Evolutionary conservation across 64 coral and sea anemone genomes (phyloP).

Genomic region (Montipora foliosa): DNA sequence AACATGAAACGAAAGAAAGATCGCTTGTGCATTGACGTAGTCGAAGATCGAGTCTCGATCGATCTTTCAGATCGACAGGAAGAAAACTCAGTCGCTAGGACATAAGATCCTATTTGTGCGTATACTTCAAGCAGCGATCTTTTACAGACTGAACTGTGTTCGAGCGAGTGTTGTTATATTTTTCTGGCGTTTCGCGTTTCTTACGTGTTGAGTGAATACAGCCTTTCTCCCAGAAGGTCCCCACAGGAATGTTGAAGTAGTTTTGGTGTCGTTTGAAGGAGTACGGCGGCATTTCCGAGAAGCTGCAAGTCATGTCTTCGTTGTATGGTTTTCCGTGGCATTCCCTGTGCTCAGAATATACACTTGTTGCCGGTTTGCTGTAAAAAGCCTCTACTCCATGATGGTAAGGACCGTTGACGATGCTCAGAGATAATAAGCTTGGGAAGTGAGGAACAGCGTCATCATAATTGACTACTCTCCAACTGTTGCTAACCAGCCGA

Average conservation of each 20-base stretch:
- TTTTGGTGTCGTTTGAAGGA: conserved; percentile 22
- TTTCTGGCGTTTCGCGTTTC: background rate
- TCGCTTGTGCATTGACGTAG: background rate
- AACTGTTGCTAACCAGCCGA: conserved; percentile 45
- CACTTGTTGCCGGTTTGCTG: background rate
- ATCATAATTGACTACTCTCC: conserved; percentile 51
- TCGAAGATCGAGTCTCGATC: background rate
- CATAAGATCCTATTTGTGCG: too few relatives aligned
- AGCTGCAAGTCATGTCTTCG: conserved; percentile 59
- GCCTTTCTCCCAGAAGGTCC: conserved; percentile 31
- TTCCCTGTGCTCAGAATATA: conserved; percentile 54
- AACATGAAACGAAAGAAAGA: background rate
- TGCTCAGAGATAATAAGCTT: background rate
- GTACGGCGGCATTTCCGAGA: background rate
- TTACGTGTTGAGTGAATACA: conserved; percentile 24
- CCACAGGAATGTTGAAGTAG: conserved; percentile 61
- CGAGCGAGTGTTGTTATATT: background rate
- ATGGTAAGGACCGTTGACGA: conserved; percentile 49
- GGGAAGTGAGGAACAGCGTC: conserved; percentile 72
- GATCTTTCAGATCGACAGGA: background rate
- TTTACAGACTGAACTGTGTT: background rate
- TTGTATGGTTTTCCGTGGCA: conserved; percentile 67
- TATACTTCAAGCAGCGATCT: conserved; percentile 26
- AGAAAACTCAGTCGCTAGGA: background rate
- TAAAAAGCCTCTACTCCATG: conserved; percentile 68